A percentile compares a stretch with the other conserved stretches of the same genome.
These are phyloP conservation scores for Capreolus pygargus DNA, from an alignment of 2,113 vertebrate genomes.

Conservation along the genomic window DNA sequence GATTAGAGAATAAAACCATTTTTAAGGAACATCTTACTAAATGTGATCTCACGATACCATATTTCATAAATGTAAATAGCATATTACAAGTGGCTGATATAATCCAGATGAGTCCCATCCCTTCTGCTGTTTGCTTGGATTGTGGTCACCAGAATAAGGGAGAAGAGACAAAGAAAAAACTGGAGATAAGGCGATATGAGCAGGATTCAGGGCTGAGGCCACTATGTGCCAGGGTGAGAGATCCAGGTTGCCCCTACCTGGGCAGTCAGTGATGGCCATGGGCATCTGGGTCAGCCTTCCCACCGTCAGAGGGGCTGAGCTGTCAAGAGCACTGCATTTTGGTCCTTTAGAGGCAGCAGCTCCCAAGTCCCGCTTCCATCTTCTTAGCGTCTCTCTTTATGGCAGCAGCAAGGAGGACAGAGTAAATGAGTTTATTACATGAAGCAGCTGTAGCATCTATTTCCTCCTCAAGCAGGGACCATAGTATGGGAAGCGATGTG, in stretches of 20 bases:
- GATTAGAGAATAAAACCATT: conserved; percentile 58
- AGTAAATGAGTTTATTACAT: background rate
- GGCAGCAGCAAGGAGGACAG: background rate
- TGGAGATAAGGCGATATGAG: background rate
- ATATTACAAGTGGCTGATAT: conserved; percentile 38
- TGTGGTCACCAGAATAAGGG: background rate
- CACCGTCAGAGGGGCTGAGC: background rate
- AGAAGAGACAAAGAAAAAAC: background rate
- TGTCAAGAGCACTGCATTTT: background rate
- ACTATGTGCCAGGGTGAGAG: background rate
- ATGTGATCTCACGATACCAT: background rate
- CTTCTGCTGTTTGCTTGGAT: background rate
- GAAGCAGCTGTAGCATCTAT: background rate
- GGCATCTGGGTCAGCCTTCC: background rate
- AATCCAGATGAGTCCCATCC: background rate
- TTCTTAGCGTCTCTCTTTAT: background rate
- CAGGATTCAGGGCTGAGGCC: background rate
- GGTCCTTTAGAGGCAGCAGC: background rate
- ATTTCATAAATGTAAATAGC: conserved; percentile 43
- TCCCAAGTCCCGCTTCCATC: background rate
- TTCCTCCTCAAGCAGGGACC: background rate
- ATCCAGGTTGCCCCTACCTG: background rate
- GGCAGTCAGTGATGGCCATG: background rate
- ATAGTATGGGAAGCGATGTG: background rate
- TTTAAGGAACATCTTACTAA: conserved; percentile 59